Evolutionary conservation across 2,797 vertebrate species (phyloP).

Genomic region (Buphagus erythrorhynchus): DNA sequence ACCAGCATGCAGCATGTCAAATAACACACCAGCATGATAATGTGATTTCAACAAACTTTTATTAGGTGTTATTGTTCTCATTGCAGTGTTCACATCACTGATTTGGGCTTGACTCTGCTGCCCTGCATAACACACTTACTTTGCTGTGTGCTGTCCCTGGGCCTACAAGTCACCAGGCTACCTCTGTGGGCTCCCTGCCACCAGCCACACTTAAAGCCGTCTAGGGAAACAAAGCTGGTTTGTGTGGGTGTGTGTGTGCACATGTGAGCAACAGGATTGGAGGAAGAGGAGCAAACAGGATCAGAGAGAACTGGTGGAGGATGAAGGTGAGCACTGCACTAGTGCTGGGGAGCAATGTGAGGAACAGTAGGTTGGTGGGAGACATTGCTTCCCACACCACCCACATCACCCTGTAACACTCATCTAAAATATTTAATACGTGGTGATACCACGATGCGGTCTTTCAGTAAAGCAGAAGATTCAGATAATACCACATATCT

Average conservation of each 20-base stretch:
- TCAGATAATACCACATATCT: background rate
- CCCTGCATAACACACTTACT: background rate
- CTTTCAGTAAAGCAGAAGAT: background rate
- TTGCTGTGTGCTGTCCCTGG: background rate
- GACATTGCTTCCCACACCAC: background rate
- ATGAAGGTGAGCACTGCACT: rapidly evolving
- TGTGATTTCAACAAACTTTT: background rate
- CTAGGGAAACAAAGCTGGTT: background rate
- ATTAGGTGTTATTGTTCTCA: background rate
- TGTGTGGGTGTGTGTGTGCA: rapidly evolving
- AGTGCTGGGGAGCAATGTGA: background rate
- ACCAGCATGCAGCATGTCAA: background rate
- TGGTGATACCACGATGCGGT: background rate
- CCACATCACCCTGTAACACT: rapidly evolving
- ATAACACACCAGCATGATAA: background rate
- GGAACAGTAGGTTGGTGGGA: background rate
- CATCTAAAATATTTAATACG: background rate
- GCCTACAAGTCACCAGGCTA: background rate
- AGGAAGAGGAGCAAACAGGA: background rate
- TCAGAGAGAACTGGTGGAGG: background rate
- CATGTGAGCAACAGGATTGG: rapidly evolving
- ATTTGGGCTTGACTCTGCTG: background rate
- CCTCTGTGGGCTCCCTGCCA: background rate
- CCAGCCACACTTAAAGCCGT: background rate
- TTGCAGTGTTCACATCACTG: background rate